phyloP scores from a whole-genome alignment of 2,888 invertebrate species.

The Ctena decussata region DNA sequence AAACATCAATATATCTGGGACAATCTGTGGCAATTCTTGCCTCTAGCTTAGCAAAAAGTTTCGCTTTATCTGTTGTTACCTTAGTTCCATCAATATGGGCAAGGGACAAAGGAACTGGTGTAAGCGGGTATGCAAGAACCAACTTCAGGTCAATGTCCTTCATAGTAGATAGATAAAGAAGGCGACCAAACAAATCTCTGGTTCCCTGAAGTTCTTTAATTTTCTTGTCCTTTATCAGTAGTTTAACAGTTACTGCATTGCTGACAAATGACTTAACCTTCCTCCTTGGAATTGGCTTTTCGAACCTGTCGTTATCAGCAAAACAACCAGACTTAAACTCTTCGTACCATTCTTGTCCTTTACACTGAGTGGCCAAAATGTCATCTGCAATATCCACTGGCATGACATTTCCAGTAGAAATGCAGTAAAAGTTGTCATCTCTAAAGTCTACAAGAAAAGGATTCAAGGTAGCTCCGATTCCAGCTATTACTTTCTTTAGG shows the following conservation, averaged over 20 bases:
- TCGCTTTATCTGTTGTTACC: conserved; percentile 42
- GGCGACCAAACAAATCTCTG: conserved; percentile 47
- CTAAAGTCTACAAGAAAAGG: too few species aligned
- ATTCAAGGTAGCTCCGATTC: too few species aligned
- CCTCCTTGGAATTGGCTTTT: conserved; percentile 40
- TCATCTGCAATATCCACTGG: conserved; percentile 8
- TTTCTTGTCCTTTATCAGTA: neutral
- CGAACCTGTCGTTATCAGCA: neutral
- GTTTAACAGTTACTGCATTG: neutral
- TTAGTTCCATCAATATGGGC: conserved; percentile 40
- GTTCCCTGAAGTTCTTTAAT: conserved; percentile 15
- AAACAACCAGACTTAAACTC: conserved; percentile 45
- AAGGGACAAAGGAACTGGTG: conserved; percentile 43
- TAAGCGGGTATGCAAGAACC: conserved; percentile 33
- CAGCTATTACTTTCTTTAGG: neutral
- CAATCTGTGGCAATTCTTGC: neutral
- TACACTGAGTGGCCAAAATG: neutral
- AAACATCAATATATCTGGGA: conserved; percentile 18
- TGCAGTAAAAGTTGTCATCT: too few species aligned
- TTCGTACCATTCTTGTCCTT: conserved; percentile 17
- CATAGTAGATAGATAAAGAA: conserved; percentile 14
- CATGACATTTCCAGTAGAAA: neutral
- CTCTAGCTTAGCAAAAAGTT: conserved; percentile 32
- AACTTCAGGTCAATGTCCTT: conserved; percentile 27
- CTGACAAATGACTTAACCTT: conserved; percentile 46